These are phyloP conservation scores for pig (Sus scrofa) DNA, from an alignment of 2,113 vertebrate genomes.

Conservation along the genomic window T2T-Sscrofa CM000820.6:46354501-46355000, in stretches of 20 bases:
- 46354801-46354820: not conserved
- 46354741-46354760: not conserved
- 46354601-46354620: not conserved
- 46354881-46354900: not conserved
- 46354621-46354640: constrained; percentile 37
- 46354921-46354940: not conserved
- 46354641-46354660: not conserved
- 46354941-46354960: not conserved
- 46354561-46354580: not conserved
- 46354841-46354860: not conserved
- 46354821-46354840: not conserved
- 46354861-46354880: not conserved
- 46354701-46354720: constrained; percentile 12
- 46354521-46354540: too few species aligned
- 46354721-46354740: constrained; percentile 30
- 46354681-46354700: constrained; percentile 13
- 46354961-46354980: constrained; percentile 28
- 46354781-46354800: not conserved
- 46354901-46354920: not conserved
- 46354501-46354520: too few species aligned
- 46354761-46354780: not conserved
- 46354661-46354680: constrained; percentile 3
- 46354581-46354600: not conserved
- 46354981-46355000: not conserved
- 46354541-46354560: too few species aligned